Evolutionary conservation across 2,113 vertebrate genomes (phyloP).

Genomic region (Aplodontia rufa): DNA sequence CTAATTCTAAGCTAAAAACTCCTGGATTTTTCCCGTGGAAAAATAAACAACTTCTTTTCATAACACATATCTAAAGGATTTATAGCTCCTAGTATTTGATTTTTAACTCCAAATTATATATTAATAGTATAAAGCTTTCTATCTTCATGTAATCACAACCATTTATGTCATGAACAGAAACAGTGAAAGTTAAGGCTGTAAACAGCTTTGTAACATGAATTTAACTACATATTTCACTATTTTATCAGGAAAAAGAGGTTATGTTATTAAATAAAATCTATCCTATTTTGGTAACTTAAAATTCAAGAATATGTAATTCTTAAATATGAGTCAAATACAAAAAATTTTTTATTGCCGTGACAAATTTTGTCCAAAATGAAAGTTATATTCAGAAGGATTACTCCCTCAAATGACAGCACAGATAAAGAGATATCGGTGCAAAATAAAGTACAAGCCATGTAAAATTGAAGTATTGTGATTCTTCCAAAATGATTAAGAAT

Average conservation of each 20-base stretch:
- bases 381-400: constrained; percentile 66
- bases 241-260: constrained; percentile 55
- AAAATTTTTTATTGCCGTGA: constrained; percentile 77
- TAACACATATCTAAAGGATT: constrained; percentile 20
- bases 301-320: constrained; percentile 26
- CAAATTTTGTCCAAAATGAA: constrained; percentile 72
- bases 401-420: constrained; percentile 40
- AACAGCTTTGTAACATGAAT: constrained; percentile 14
- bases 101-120: constrained; percentile 40
- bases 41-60: constrained; percentile 41
- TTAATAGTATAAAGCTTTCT: constrained; percentile 24
- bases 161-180: constrained; percentile 46
- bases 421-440: constrained; percentile 71
- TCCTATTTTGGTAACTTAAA: constrained; percentile 44
- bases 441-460: constrained; percentile 73
- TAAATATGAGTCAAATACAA: constrained; percentile 64
- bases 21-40: not conserved
- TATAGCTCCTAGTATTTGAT: constrained; percentile 34
- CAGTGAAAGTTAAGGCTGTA: constrained; percentile 34
- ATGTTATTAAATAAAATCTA: constrained; percentile 43
- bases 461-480: constrained; percentile 62
- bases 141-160: too few relatives aligned
- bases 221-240: constrained; percentile 34
- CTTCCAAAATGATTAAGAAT: constrained; percentile 60
- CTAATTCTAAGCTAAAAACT: constrained; percentile 32